Evolutionary conservation across 2,888 invertebrate genomes (phyloP).

Genomic region (Apotomis betuletana): DNA sequence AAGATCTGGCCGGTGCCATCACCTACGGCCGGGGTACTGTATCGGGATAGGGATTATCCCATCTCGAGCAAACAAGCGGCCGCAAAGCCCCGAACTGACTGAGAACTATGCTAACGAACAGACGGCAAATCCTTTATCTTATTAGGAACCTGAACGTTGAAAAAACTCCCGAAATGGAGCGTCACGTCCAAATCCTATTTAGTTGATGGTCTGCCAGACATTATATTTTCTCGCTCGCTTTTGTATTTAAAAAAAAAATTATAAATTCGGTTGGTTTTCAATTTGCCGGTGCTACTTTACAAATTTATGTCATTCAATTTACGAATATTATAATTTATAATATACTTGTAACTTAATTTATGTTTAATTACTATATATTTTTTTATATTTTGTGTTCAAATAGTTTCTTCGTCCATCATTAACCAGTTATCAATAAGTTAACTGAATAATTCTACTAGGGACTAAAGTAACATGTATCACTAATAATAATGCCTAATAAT

Average conservation of each 20-base stretch:
- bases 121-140: slow-evolving; percentile 81
- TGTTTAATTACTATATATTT: too few species aligned
- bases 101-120: slow-evolving; percentile 78
- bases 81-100: slow-evolving; percentile 63
- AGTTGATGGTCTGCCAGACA: slow-evolving; percentile 40
- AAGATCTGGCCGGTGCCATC: slow-evolving; percentile 56
- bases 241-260: background rate
- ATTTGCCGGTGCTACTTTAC: too few species aligned
- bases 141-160: slow-evolving; percentile 65
- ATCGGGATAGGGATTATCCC: slow-evolving; percentile 74
- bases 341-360: too few species aligned
- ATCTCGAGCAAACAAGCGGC: slow-evolving; percentile 72
- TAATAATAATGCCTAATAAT: too few species aligned
- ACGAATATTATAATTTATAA: too few species aligned
- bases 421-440: too few species aligned
- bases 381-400: too few species aligned
- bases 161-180: slow-evolving; percentile 50
- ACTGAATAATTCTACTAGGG: too few species aligned
- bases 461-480: too few species aligned
- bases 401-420: too few species aligned
- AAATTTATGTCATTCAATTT: too few species aligned
- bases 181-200: slow-evolving; percentile 54
- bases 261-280: too few species aligned
- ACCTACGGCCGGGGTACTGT: slow-evolving; percentile 63
- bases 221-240: background rate